Evolutionary conservation across 1,140 invertebrate genomes (phyloP).

Genomic region (Globodera ellingtonae): DNA sequence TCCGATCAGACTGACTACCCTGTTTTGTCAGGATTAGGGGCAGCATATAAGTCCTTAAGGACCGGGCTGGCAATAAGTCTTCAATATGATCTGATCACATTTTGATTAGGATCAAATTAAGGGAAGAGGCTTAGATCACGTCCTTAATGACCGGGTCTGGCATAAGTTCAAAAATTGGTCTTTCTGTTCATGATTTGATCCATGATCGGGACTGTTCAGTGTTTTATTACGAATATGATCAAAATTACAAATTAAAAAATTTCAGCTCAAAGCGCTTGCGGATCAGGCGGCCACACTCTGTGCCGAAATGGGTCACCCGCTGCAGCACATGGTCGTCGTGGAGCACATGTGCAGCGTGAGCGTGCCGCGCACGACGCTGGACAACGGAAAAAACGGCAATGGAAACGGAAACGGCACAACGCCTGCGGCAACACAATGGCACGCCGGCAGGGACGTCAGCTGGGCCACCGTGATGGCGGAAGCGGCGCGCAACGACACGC

Average conservation of each 20-base stretch:
- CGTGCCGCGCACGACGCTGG: slow-evolving; percentile 21
- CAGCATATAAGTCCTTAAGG: too few relatives aligned
- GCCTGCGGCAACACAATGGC: neutral
- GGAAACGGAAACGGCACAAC: slow-evolving; percentile 3
- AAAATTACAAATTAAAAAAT: slow-evolving; percentile 25
- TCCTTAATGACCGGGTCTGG: too few relatives aligned
- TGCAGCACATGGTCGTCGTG: slow-evolving; percentile 47
- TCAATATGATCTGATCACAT: too few relatives aligned
- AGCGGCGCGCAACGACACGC: slow-evolving; percentile 60
- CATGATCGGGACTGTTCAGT: too few relatives aligned
- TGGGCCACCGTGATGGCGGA: slow-evolving; percentile 42
- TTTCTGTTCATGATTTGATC: too few relatives aligned
- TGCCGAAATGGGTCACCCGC: slow-evolving; percentile 17
- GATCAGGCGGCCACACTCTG: slow-evolving; percentile 52
- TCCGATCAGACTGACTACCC: too few relatives aligned
- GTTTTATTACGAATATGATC: too few relatives aligned
- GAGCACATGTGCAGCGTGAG: slow-evolving; percentile 43
- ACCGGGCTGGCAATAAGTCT: too few relatives aligned
- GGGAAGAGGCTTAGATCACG: too few relatives aligned
- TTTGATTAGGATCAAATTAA: too few relatives aligned
- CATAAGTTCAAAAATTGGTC: too few relatives aligned
- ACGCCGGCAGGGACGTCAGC: slow-evolving; percentile 21
- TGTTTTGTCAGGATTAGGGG: too few relatives aligned
- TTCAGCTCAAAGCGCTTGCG: slow-evolving; percentile 54
- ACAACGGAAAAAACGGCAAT: neutral